A percentile compares a stretch with the other conserved stretches of the same genome.
Evolutionary conservation across 2,113 vertebrate genomes (phyloP).

Genomic region (rat (Rattus norvegicus)): DNA sequence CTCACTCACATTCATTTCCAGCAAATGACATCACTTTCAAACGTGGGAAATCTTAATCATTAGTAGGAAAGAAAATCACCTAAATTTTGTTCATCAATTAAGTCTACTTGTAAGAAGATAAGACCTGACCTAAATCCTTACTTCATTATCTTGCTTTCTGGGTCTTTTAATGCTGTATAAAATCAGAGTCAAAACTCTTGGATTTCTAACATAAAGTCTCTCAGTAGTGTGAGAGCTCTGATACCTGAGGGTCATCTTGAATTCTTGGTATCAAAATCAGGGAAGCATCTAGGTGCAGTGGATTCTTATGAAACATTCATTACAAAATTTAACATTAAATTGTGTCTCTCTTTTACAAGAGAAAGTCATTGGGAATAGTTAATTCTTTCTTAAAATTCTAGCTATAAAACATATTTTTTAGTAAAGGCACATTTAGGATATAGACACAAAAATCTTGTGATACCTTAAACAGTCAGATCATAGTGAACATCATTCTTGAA

Average conservation of each 20-base stretch:
- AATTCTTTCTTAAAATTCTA: not conserved
- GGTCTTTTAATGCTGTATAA: not conserved
- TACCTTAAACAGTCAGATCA: not conserved
- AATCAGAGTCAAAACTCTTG: not conserved
- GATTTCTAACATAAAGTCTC: not conserved
- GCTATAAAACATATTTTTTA: not conserved
- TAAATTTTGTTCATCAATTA: not conserved
- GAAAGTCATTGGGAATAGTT: not conserved
- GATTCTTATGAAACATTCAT: too few species aligned
- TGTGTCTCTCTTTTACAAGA: not conserved
- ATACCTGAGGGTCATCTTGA: accelerated
- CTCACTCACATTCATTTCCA: not conserved
- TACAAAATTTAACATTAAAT: not conserved
- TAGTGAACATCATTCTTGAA: accelerated
- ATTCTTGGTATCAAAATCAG: not conserved
- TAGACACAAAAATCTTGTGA: not conserved
- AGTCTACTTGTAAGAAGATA: not conserved
- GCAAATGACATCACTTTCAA: not conserved
- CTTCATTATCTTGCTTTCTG: not conserved
- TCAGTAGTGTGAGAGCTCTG: too few species aligned
- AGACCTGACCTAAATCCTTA: not conserved
- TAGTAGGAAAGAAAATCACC: not conserved
- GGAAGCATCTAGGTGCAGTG: accelerated
- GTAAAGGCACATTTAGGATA: not conserved
- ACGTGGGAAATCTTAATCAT: not conserved